A percentile compares a stretch with the other conserved stretches of the same genome.
phyloP scores from a whole-genome alignment of 2,888 invertebrate species.

The Pherbina coryleti region DNA sequence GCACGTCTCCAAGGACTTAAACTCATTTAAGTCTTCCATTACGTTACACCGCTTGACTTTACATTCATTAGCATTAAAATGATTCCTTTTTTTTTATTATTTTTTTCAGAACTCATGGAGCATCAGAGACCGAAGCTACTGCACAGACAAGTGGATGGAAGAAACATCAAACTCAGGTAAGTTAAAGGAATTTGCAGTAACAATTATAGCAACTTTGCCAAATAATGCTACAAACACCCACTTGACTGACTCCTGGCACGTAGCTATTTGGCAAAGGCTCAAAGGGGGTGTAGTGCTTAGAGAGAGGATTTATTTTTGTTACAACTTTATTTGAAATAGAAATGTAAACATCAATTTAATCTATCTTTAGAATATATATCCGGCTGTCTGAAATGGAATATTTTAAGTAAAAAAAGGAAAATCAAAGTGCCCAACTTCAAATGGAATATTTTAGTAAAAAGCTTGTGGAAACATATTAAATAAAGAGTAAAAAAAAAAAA shows the following conservation, averaged over 20 bases:
- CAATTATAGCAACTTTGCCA: no score
- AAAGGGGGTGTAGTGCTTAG: not conserved
- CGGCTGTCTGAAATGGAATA: no score
- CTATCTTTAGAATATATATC: no score
- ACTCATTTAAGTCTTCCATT: not conserved
- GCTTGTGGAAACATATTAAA: no score
- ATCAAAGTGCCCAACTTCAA: no score
- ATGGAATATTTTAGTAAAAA: no score
- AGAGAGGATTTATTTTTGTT: not conserved
- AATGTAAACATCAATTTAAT: no score
- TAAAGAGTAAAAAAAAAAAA: no score
- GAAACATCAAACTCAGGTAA: conserved; percentile 52
- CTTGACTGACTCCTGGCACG: not conserved
- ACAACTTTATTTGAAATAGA: no score
- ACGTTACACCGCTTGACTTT: not conserved
- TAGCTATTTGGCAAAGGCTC: not conserved
- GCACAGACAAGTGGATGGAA: conserved; percentile 66
- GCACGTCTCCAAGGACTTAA: not conserved
- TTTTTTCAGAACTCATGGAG: conserved; percentile 76
- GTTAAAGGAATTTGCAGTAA: conserved; percentile 18
- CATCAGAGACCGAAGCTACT: conserved; percentile 72
- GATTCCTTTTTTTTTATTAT: conserved; percentile 43
- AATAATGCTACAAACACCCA: not conserved
- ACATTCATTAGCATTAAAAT: not conserved
- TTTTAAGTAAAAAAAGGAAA: no score